Conservation (phyloP, 2,797 vertebrate species). For the Podargus strigoides region DNA sequence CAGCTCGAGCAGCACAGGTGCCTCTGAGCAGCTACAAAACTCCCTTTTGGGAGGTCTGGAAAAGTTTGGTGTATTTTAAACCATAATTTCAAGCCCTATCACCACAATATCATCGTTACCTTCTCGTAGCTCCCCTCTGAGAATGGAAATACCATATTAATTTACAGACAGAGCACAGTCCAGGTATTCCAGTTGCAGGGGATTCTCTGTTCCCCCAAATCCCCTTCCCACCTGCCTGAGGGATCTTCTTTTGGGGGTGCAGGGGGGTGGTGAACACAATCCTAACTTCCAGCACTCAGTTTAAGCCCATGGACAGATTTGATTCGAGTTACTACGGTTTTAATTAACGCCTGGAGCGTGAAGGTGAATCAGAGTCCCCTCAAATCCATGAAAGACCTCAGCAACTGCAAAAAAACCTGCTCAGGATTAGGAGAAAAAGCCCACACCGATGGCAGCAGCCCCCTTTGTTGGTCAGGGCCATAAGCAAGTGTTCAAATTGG, state of each 20-base stretch:
- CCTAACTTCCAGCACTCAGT: background rate
- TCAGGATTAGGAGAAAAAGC: background rate
- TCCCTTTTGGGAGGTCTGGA: fast-evolving
- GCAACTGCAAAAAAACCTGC: background rate
- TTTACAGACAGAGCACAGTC: background rate
- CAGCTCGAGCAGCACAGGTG: background rate
- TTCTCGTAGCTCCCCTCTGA: fast-evolving
- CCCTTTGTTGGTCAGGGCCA: background rate
- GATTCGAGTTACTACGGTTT: fast-evolving
- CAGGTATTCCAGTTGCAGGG: background rate
- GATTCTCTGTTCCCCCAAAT: background rate
- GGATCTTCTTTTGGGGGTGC: too few relatives aligned
- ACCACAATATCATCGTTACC: background rate
- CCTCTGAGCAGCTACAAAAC: background rate
- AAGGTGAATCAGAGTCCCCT: background rate
- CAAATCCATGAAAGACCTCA: background rate
- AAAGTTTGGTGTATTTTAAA: background rate
- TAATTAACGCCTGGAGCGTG: background rate
- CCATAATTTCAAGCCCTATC: background rate
- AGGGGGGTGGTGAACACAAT: fast-evolving
- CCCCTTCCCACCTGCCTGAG: background rate
- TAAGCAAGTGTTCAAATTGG: background rate
- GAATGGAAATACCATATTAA: background rate
- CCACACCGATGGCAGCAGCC: too few relatives aligned
- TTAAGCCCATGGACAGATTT: background rate